These are phyloP conservation scores for Fulica atra DNA, from an alignment of 2,113 vertebrate species.

Conservation along the genomic window DNA sequence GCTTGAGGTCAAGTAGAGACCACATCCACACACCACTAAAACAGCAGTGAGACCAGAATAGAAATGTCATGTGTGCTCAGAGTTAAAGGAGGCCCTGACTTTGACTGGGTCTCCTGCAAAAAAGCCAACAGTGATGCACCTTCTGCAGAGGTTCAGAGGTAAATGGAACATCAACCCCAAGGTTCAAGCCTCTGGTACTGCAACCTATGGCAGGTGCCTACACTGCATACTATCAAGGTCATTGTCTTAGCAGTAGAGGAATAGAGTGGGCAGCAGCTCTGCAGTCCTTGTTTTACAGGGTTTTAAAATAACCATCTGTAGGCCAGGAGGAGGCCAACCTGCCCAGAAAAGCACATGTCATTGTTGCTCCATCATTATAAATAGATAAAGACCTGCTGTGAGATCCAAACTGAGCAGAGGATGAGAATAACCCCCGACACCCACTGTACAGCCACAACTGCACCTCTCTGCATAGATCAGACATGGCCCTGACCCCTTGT, in stretches of 20 bases:
- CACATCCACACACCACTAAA: neutral
- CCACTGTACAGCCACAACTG: neutral
- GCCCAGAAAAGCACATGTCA: neutral
- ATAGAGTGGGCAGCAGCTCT: neutral
- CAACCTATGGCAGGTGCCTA: neutral
- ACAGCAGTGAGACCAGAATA: accelerated
- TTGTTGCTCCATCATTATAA: neutral
- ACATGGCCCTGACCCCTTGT: neutral
- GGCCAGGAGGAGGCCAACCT: neutral
- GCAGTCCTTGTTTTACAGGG: neutral
- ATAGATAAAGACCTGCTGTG: neutral
- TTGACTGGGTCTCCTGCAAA: neutral
- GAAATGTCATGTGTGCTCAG: neutral
- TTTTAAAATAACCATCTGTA: neutral
- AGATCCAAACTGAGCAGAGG: neutral
- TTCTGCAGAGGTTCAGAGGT: neutral
- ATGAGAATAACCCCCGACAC: neutral
- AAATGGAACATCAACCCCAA: neutral
- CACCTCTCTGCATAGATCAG: neutral
- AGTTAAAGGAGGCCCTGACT: neutral
- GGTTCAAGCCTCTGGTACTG: neutral
- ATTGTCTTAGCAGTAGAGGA: neutral
- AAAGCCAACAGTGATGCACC: neutral
- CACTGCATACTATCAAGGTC: neutral
- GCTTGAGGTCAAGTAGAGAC: neutral